phyloP scores from a whole-genome alignment of 2,888 invertebrate species.

The Drosophila helvetica region DNA sequence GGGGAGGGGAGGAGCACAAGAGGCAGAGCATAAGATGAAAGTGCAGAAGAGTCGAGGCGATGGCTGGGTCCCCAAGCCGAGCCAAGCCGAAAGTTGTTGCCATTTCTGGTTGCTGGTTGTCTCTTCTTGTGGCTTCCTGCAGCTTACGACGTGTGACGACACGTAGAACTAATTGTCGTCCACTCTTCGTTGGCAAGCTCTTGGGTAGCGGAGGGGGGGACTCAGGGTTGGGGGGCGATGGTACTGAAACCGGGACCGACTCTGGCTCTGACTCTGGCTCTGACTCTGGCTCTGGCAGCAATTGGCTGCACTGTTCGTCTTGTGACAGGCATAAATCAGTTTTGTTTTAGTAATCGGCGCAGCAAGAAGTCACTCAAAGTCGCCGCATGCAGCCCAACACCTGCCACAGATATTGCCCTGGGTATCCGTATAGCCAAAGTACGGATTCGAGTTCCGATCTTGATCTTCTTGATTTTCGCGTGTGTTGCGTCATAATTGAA shows the following conservation, averaged over 20 bases:
- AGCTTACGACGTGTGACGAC: conserved; percentile 81
- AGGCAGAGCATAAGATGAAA: conserved; percentile 62
- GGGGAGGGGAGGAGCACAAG: not conserved
- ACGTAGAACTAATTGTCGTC: conserved; percentile 83
- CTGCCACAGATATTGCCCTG: conserved; percentile 7
- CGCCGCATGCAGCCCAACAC: conserved; percentile 45
- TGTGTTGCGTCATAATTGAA: conserved; percentile 68
- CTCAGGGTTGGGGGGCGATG: conserved; percentile 52
- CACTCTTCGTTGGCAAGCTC: conserved; percentile 50
- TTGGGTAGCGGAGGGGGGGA: conserved; percentile 22
- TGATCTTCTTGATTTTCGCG: conserved; percentile 17
- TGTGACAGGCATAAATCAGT: conserved; percentile 79
- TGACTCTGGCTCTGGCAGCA: conserved; percentile 42
- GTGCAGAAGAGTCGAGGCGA: conserved; percentile 59
- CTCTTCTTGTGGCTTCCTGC: conserved; percentile 74
- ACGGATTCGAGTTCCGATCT: conserved; percentile 1
- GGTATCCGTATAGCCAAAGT: conserved; percentile 1
- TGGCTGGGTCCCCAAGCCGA: conserved; percentile 50
- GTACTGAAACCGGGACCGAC: conserved; percentile 21
- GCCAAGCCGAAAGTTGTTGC: conserved; percentile 47
- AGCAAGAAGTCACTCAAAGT: conserved; percentile 65
- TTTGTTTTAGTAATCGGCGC: conserved; percentile 76
- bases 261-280: conserved; percentile 47
- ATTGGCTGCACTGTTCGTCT: conserved; percentile 54
- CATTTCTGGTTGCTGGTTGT: conserved; percentile 10